A percentile compares a stretch with the other conserved stretches of the same genome.
These are phyloP conservation scores for Thinocorus orbignyianus DNA, from an alignment of 2,113 vertebrate genomes.

Conservation along the genomic window DNA sequence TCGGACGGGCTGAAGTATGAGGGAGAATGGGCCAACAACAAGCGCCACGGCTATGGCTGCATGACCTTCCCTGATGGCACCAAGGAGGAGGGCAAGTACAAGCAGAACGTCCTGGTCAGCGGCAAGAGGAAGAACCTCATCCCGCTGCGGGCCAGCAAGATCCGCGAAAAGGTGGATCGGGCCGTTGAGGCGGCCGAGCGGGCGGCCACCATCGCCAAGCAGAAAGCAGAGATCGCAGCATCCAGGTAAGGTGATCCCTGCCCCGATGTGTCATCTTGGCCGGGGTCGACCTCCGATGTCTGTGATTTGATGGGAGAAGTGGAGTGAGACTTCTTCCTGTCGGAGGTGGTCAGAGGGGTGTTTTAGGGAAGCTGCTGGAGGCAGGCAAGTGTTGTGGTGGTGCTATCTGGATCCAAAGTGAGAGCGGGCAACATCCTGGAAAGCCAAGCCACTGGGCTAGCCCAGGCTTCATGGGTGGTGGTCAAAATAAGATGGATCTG, in stretches of 20 bases:
- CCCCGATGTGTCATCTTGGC: rapidly evolving
- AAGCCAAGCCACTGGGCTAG: background rate
- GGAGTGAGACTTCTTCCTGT: background rate
- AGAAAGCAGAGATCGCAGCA: slow-evolving; percentile 95
- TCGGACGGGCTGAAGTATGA: slow-evolving; percentile 93
- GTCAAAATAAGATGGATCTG: background rate
- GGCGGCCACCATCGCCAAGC: slow-evolving; percentile 92
- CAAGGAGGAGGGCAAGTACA: slow-evolving; percentile 98
- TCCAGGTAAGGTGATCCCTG: slow-evolving; percentile 80
- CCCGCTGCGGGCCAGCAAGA: slow-evolving; percentile 94
- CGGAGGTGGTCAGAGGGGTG: rapidly evolving
- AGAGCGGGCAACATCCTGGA: background rate
- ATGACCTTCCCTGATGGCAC: slow-evolving; percentile 95
- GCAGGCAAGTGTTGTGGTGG: rapidly evolving
- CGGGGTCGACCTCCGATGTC: rapidly evolving
- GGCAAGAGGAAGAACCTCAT: slow-evolving; percentile 98
- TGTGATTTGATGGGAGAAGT: background rate
- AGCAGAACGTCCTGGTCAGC: slow-evolving; percentile 93
- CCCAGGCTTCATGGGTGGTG: rapidly evolving
- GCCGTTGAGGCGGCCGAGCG: slow-evolving; percentile 90
- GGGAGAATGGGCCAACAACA: slow-evolving; percentile 94
- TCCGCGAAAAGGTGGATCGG: slow-evolving; percentile 97
- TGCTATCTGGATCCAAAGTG: rapidly evolving
- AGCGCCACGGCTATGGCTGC: slow-evolving; percentile 95
- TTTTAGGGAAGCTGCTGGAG: background rate